Base-by-base conservation (phyloP, 2,797 vertebrate genomes). In the Mormyrus proboscirostris region DNA sequence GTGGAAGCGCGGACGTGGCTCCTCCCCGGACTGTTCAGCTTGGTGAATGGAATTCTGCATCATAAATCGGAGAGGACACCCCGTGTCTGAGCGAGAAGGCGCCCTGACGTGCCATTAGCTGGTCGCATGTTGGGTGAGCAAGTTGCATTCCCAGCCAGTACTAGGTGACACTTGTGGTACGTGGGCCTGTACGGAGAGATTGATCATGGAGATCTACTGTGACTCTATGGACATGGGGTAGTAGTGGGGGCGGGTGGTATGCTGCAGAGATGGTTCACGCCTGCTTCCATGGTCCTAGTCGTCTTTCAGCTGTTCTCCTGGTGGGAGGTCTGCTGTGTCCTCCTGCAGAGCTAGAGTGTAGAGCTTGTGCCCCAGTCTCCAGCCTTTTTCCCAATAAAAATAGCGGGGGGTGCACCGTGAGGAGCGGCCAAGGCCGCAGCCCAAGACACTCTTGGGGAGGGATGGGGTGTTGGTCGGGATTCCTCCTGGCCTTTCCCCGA, bases 401-500 rank as follows among this genome's bases (percentile, higher is more conserved):
- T 85, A 47, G 83, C 25, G 9, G 44, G 82, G 44, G 83, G 16
- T 82, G 76, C 76, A n/a, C 76, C 3, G 19, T n/a, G 38, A 82
- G 41, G 33, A 38, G 65, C 12, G 3, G 65, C 65, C 25, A 33
- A 33, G 25, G 29, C 65, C 29, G 29, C 29, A 73, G 65, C 29
- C 12, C 12, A 33, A 14, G 65, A 6, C 69, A 19, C 69, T 16
- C 69, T 38, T 38, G 33, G 69, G 69, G 69, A 41, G 33, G 69
- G 12, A 76, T 19, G 79, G 79, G 79, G 69, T 76, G 79, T 83
- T 83, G 79, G 94, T 94, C 94, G 94, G 94, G 95, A 95, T 95
- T 95, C 93, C 93, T 94, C 93, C 92, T 89, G 90, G 92, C 93
- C 92, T 59, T 88, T 62, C 83, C 92, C 87, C 93, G 93, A 93